A percentile compares a stretch with the other conserved stretches of the same genome.
Evolutionary conservation across 2,888 invertebrate genomes (phyloP).

Genomic region (Lepidochitona cinerea): DNA sequence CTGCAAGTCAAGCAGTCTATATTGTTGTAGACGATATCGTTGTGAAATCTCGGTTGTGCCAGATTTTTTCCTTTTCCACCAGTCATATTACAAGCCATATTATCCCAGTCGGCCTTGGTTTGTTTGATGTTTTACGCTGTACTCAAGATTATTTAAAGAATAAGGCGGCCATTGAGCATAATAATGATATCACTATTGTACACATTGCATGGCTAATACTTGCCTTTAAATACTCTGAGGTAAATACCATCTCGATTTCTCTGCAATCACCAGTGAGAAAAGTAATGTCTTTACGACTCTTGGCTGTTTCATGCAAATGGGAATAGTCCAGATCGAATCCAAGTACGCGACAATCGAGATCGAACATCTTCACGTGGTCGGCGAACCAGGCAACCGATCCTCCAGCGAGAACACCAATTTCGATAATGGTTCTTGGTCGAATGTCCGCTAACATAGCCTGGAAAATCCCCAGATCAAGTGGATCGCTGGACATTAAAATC

Average conservation of each 20-base stretch:
- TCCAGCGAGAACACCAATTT: background rate
- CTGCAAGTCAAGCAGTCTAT: too few species aligned
- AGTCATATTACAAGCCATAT: too few species aligned
- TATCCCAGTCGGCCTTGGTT: too few species aligned
- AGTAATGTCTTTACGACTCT: background rate
- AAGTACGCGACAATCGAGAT: background rate
- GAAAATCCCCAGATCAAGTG: background rate
- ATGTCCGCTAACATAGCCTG: background rate
- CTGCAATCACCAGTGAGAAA: constrained; percentile 4
- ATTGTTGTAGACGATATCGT: too few species aligned
- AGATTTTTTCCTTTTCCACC: too few species aligned
- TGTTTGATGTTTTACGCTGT: too few species aligned
- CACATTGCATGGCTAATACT: too few species aligned
- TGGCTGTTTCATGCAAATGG: background rate
- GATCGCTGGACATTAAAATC: background rate
- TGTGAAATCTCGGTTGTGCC: too few species aligned
- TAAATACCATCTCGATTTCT: background rate
- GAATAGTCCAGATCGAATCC: background rate
- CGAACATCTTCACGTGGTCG: background rate
- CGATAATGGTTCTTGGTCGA: background rate
- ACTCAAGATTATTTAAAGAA: too few species aligned
- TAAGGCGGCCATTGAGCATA: too few species aligned
- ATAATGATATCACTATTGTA: too few species aligned
- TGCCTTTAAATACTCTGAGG: background rate
- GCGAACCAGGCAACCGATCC: background rate